Evolutionary conservation across 2,797 vertebrate species (phyloP).

Genomic region (Lagodon rhomboides): DNA sequence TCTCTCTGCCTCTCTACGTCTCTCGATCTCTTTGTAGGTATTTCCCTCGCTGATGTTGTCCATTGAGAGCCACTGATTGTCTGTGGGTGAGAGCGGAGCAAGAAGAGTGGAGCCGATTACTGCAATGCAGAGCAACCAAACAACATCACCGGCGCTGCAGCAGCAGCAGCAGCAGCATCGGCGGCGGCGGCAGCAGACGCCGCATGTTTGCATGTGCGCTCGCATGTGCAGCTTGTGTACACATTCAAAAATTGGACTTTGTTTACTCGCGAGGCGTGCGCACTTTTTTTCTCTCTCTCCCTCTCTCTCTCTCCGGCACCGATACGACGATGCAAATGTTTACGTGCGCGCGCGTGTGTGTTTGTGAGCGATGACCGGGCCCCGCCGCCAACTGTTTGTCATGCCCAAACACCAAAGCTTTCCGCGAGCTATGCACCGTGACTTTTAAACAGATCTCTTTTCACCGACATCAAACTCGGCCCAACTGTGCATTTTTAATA

Average conservation of each 20-base stretch:
- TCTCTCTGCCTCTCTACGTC: conserved; percentile 15
- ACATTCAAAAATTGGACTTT: conserved; percentile 57
- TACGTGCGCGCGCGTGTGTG: conserved; percentile 36
- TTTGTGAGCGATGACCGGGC: conserved; percentile 66
- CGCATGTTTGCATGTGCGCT: conserved; percentile 53
- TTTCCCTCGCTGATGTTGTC: conserved; percentile 78
- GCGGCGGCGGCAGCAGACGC: conserved; percentile 24
- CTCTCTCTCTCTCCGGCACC: not conserved
- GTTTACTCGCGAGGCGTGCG: conserved; percentile 36
- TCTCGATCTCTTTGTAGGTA: conserved; percentile 63
- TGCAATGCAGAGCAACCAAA: conserved; percentile 83
- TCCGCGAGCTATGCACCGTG: conserved; percentile 77
- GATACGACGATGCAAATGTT: conserved; percentile 59
- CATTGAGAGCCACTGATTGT: conserved; percentile 78
- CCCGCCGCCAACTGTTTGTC: conserved; percentile 77
- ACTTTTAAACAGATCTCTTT: conserved; percentile 81
- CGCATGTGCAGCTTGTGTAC: conserved; percentile 70
- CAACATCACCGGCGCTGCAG: conserved; percentile 62
- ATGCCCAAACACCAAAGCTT: conserved; percentile 80
- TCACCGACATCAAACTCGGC: conserved; percentile 76
- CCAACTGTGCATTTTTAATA: conserved; percentile 78
- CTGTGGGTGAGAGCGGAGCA: conserved; percentile 74
- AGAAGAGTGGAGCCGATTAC: conserved; percentile 73
- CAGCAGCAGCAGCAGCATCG: not conserved
- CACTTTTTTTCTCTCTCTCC: conserved; percentile 20